Evolutionary conservation across 2,797 vertebrate genomes (phyloP).

Genomic region (Meriones psammophilus): DNA sequence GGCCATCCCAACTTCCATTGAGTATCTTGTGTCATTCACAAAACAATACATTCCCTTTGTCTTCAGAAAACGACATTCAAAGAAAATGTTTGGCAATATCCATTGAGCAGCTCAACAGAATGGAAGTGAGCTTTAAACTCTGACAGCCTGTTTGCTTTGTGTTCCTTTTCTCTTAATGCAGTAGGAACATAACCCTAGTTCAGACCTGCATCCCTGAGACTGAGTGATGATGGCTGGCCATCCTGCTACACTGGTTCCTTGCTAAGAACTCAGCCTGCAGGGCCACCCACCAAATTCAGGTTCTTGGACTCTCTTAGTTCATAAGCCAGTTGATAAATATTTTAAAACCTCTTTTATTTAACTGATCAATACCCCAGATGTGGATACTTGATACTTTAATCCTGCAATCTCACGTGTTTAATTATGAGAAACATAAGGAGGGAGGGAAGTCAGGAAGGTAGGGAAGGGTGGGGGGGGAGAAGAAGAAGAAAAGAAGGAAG

Average conservation of each 20-base stretch:
- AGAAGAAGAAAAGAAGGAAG: neutral
- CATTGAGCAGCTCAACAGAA: neutral
- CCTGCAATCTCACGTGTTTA: neutral
- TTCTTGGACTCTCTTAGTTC: neutral
- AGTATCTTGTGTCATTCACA: conserved; percentile 14
- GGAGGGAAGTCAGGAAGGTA: neutral
- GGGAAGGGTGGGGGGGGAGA: neutral
- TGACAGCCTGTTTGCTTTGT: neutral
- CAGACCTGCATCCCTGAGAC: neutral
- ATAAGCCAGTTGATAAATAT: neutral
- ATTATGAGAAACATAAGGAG: conserved; percentile 3
- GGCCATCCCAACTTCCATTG: neutral
- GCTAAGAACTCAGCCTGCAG: neutral
- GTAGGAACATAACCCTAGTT: neutral
- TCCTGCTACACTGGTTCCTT: neutral
- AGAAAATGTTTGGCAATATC: neutral
- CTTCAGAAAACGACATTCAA: conserved; percentile 42
- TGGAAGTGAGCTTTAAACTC: neutral
- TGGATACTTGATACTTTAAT: neutral
- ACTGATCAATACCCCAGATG: neutral
- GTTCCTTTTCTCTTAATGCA: neutral
- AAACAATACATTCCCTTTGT: conserved; percentile 32
- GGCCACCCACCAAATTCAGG: neutral
- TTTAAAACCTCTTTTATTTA: conserved; percentile 22
- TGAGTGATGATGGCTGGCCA: neutral